Base-by-base conservation (phyloP, 2,888 invertebrate species). In the Villa cingulata region DNA sequence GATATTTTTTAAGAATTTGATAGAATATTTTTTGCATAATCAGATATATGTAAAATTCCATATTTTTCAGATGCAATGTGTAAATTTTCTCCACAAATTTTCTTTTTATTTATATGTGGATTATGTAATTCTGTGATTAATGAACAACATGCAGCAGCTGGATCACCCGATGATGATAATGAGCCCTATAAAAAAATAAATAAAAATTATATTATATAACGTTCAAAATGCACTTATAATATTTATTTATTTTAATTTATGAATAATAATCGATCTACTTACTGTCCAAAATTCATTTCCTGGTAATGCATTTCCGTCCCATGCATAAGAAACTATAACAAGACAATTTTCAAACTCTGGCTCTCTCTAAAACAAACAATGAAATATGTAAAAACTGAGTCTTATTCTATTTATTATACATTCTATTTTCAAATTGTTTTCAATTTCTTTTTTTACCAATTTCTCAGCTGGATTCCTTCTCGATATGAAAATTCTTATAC, bases 211-310 rank as follows among this genome's bases (percentile, higher is more conserved):
- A 9, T 6, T 6, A 27, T 9, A 32, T 12, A 32, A 32, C 9
- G 12, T 1, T 4, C 12, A 12, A 32, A 32, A 12, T 12, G 4
- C 12, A 12, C 12, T 5, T 32, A 10, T 12, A 10, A 4, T 12
- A 12, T 1, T 32, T 14, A 9, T 9, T 12, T 12, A 36, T 29
- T n/a, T 23, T 15, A 29, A 5, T 20, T 15, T 23, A 5, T 6
- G 15, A 7, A 14, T n/a, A 32, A 14, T 39, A 17, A 19, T 15
- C 12, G 5, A 20, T 16, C 16, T 15, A 47, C 52, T 65, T 46
- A 73, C 74, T 55, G 63, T 62, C 83, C 83, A 83, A 61, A 78
- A 83, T 58, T 83, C 83, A 56, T 83, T 83, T 40, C 83, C 83
- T 1, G 83, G 83, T 48, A 80, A 71, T 1, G 83, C 76, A 58